Evolutionary conservation across 2,113 vertebrate genomes (phyloP), one percentile per base, ranked within the genome.

Genomic region (Azemiops feae): DNA sequence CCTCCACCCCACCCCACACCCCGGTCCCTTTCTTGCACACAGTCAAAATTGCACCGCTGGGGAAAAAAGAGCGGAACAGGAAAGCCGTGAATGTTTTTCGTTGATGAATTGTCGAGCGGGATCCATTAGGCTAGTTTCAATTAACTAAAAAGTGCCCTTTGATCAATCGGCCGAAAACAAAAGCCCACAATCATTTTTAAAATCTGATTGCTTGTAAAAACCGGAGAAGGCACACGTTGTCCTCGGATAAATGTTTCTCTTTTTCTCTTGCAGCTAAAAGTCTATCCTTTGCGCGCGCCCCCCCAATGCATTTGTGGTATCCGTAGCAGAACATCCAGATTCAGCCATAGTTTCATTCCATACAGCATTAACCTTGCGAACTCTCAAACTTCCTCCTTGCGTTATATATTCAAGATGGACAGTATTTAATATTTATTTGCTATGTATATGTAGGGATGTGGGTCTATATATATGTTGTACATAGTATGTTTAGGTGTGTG

Each of bases 1-100:
- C 55, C 55, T 25, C 27, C 10, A 3, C 27, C 2, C 58, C 3
- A 1, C 0, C 55, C 6, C 54, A 1, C 27, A 0, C n/a, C 0
- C 69, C 2, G 0, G 12, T 20, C 18, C 18, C 18, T 0, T 81
- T 53, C 14, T 53, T 3, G 2, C 14, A 20, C 7, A n/a, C 50
- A 1, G 18, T 34, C 14, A 0, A 53, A 30, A 45, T 50, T 47
- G 85, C 16, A 34, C 5, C 2, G 6, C 16, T 20, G n/a, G 14
- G 14, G 0, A 74, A 16, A 74, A 34, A 18, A 50, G 47, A 50
- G 9, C 47, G 47, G 47, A 50, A 50, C 16, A 9, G 16, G 34
- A 16, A 7, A 81, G 34, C n/a, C 2, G 5, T 34, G n/a, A 34
- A 34, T 0, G n/a, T 74, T 74, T 74, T 8, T 3, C 0, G 1